A percentile compares a stretch with the other conserved stretches of the same genome.
phyloP scores from a whole-genome alignment of 2,797 vertebrate species.

The Graptemys geographica region DNA sequence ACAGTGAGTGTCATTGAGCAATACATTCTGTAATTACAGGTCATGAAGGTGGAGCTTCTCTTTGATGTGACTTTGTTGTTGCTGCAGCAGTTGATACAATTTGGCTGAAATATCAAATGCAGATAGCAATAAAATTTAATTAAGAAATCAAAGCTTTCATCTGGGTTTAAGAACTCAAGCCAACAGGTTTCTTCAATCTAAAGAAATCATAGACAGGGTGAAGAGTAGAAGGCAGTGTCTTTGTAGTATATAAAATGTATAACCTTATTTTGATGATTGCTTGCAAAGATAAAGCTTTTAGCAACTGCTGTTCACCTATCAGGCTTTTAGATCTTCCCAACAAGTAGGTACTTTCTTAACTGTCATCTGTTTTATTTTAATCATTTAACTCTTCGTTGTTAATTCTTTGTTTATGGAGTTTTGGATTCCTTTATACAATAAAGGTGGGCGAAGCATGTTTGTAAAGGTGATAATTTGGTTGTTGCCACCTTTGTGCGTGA shows the following conservation, averaged over 20 bases:
- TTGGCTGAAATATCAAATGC: constrained; percentile 82
- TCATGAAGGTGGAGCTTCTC: constrained; percentile 66
- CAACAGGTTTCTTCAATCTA: constrained; percentile 80
- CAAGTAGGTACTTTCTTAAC: constrained; percentile 22
- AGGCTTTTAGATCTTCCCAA: constrained; percentile 46
- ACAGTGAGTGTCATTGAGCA: constrained; percentile 66
- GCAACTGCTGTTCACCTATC: constrained; percentile 27
- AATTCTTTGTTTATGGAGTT: background rate
- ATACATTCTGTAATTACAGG: constrained; percentile 81
- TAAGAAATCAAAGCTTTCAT: constrained; percentile 84
- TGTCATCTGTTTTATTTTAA: constrained; percentile 22
- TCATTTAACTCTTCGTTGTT: background rate
- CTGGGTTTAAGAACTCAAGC: constrained; percentile 81
- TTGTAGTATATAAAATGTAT: constrained; percentile 61
- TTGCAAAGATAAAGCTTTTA: constrained; percentile 65
- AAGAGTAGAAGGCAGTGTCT: constrained; percentile 63
- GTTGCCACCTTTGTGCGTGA: background rate
- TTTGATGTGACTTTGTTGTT: constrained; percentile 82
- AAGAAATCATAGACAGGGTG: constrained; percentile 59
- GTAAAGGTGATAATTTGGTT: background rate
- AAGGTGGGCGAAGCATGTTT: background rate
- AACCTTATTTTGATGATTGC: constrained; percentile 52
- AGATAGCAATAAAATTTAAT: constrained; percentile 85
- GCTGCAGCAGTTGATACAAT: constrained; percentile 77
- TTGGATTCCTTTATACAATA: background rate